These are phyloP conservation scores for Platycercus adscitus DNA, from an alignment of 2,113 vertebrate species.

Conservation along the genomic window DNA sequence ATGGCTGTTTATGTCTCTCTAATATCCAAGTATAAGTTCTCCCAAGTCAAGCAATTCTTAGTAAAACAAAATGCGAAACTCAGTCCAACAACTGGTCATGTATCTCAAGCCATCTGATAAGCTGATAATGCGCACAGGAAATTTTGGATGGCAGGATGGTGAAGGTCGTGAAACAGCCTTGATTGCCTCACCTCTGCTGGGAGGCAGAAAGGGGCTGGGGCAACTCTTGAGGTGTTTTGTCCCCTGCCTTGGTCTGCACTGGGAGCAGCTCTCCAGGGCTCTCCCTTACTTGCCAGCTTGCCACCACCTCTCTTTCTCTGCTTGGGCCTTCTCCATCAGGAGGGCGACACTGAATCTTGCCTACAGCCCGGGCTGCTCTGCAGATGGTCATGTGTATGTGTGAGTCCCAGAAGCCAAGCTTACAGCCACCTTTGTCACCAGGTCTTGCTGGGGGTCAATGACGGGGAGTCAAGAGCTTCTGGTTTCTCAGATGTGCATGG, in stretches of 20 bases:
- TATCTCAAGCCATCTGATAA: background rate
- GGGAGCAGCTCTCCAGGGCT: background rate
- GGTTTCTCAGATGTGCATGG: background rate
- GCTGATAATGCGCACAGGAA: background rate
- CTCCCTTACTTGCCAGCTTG: background rate
- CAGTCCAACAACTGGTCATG: rapidly evolving
- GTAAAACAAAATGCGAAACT: background rate
- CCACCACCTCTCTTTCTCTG: background rate
- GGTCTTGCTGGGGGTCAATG: background rate
- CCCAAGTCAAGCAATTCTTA: background rate
- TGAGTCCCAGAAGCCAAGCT: background rate
- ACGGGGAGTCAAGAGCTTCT: background rate
- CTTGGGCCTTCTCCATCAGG: background rate
- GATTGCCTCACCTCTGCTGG: background rate
- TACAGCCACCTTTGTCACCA: background rate
- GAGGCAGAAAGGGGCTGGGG: background rate
- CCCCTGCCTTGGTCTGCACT: background rate
- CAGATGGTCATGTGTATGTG: background rate
- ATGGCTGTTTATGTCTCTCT: constrained; percentile 49
- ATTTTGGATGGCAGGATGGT: background rate
- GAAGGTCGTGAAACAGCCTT: background rate
- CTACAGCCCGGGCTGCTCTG: background rate
- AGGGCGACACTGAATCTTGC: background rate
- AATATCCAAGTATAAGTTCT: constrained; percentile 53
- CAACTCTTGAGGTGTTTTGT: background rate